phyloP scores from a whole-genome alignment of 1,140 invertebrate species.

The Euglossa dilemma region DNA sequence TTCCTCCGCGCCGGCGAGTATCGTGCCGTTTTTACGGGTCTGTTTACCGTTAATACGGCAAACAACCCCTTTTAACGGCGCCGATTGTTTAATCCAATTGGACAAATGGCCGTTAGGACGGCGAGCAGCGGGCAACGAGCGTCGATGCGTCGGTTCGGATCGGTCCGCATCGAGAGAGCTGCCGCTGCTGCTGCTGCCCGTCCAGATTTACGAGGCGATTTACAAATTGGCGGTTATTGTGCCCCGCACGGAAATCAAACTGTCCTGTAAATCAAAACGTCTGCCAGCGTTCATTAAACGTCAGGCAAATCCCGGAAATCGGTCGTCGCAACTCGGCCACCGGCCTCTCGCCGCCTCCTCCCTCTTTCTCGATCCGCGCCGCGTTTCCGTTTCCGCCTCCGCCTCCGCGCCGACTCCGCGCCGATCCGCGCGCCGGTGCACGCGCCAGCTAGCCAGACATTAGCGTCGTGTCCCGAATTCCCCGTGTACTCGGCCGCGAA shows the following conservation, averaged over 20 bases:
- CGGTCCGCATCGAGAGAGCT: conserved; percentile 15
- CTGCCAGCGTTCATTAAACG: conserved; percentile 80
- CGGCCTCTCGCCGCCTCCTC: background rate
- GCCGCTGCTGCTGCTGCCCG: conserved; percentile 31
- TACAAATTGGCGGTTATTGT: conserved; percentile 83
- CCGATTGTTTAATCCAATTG: conserved; percentile 79
- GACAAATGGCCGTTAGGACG: conserved; percentile 70
- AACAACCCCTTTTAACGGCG: conserved; percentile 53
- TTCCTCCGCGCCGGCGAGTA: background rate
- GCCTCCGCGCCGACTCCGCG: too few species aligned
- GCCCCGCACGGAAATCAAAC: conserved; percentile 80
- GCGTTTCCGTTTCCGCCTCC: conserved; percentile 33
- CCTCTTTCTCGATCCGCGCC: conserved; percentile 25
- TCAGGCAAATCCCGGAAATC: conserved; percentile 75
- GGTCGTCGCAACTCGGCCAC: conserved; percentile 45
- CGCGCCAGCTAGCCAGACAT: background rate
- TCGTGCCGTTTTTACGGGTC: conserved; percentile 31
- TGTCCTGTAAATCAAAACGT: conserved; percentile 81
- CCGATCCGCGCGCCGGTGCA: background rate
- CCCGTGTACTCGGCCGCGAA: conserved; percentile 55
- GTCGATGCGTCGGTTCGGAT: conserved; percentile 44
- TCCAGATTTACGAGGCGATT: conserved; percentile 82
- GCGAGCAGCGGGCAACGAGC: background rate
- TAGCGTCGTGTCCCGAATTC: conserved; percentile 48
- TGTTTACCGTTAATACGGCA: conserved; percentile 48